Evolutionary conservation across 2,113 vertebrate species (phyloP).

Genomic region (Cyprinodon brontotheroides): DNA sequence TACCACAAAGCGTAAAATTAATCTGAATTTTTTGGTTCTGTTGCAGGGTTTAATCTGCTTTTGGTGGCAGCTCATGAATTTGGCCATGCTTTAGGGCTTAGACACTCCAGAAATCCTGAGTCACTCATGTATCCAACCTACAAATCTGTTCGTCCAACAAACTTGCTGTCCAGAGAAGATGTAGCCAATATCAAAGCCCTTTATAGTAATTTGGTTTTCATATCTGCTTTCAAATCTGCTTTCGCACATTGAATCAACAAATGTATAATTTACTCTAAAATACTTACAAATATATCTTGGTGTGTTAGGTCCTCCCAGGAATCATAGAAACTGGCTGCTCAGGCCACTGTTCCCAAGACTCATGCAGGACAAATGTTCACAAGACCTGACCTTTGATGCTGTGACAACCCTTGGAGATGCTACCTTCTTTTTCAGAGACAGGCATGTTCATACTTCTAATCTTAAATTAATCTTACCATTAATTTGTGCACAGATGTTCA

Average conservation of each 20-base stretch:
- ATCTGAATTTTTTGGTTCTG: neutral
- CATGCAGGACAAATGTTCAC: conserved; percentile 69
- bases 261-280: neutral
- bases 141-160: conserved; percentile 25
- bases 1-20: neutral
- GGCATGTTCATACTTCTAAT: conserved; percentile 39
- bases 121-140: conserved; percentile 88
- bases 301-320: conserved; percentile 59
- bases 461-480: neutral
- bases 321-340: conserved; percentile 45
- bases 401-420: conserved; percentile 72
- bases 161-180: conserved; percentile 82
- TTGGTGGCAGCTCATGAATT: conserved; percentile 84
- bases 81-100: conserved; percentile 86
- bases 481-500: neutral
- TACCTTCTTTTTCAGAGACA: conserved; percentile 78
- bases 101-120: conserved; percentile 78
- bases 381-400: conserved; percentile 76
- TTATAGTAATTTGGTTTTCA: conserved; percentile 78
- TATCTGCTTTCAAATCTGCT: neutral
- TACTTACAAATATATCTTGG: neutral
- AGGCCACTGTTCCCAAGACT: conserved; percentile 44
- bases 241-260: neutral
- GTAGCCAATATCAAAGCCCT: conserved; percentile 79
- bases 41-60: conserved; percentile 82